Percentiles rank a stretch among this genome's conserved stretches.
phyloP scores from a whole-genome alignment of 2,113 vertebrate species.

The Excalfactoria chinensis region DNA sequence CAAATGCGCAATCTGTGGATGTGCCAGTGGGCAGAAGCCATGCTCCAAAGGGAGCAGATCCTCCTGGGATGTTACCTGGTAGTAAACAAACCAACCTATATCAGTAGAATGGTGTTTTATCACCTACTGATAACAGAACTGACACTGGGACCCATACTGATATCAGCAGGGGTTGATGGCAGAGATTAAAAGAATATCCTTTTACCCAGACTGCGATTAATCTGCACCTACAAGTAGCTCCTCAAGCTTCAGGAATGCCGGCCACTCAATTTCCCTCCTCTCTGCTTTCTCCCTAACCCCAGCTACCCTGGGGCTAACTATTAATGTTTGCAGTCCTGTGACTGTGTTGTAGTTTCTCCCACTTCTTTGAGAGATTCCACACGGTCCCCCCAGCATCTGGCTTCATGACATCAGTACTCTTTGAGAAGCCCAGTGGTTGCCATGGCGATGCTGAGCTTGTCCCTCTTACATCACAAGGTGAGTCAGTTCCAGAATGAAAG shows the following conservation, averaged over 20 bases:
- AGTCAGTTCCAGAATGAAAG: conserved; percentile 28
- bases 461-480: conserved; percentile 21
- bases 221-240: neutral
- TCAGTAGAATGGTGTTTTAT: too few relatives aligned
- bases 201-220: conserved; percentile 5
- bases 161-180: neutral
- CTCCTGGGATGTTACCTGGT: neutral
- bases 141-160: neutral
- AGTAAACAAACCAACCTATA: neutral
- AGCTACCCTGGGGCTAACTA: neutral
- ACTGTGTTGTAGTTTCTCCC: neutral
- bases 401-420: neutral
- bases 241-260: neutral
- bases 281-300: neutral
- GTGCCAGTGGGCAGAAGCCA: neutral
- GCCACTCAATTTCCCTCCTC: neutral
- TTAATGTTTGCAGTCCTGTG: neutral
- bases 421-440: neutral
- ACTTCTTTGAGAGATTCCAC: neutral
- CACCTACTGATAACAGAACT: too few relatives aligned
- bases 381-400: neutral
- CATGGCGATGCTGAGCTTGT: conserved; percentile 15
- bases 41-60: neutral
- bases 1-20: neutral
- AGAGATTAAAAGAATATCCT: neutral